Evolutionary conservation across 1,140 invertebrate species (phyloP).

Genomic region (Dendrolimus punctatus): DNA sequence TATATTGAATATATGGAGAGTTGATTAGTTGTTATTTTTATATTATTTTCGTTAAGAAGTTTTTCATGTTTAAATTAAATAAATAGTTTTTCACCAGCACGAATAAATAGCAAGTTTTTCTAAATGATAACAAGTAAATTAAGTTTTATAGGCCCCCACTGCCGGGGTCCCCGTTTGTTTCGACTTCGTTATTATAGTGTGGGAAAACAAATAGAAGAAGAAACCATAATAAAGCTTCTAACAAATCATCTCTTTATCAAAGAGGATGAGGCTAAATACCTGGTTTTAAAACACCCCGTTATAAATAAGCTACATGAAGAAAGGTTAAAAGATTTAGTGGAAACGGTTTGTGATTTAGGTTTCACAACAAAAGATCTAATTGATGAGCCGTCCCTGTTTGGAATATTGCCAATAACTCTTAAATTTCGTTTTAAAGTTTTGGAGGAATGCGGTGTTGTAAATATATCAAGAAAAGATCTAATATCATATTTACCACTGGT

Average conservation of each 20-base stretch:
- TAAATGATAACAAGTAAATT: too few relatives aligned
- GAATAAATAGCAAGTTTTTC: too few relatives aligned
- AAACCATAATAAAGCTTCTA: slow-evolving; percentile 25
- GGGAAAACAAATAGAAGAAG: slow-evolving; percentile 3
- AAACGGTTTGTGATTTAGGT: slow-evolving; percentile 36
- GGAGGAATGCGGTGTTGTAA: slow-evolving; percentile 50
- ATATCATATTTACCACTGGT: slow-evolving; percentile 44
- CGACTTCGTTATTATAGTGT: slow-evolving; percentile 1
- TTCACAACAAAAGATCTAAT: slow-evolving; percentile 34
- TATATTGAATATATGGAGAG: too few relatives aligned
- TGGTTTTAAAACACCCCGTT: slow-evolving; percentile 45
- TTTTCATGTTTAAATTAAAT: too few relatives aligned
- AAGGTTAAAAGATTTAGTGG: slow-evolving; percentile 28
- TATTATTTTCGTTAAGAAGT: too few relatives aligned
- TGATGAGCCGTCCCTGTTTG: slow-evolving; percentile 42
- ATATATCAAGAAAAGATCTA: slow-evolving; percentile 30
- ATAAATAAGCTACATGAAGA: slow-evolving; percentile 35
- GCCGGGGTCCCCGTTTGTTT: neutral
- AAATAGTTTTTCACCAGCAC: too few relatives aligned
- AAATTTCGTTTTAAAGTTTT: slow-evolving; percentile 49
- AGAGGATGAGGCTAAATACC: slow-evolving; percentile 36
- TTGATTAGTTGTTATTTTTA: too few relatives aligned
- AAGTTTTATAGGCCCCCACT: neutral
- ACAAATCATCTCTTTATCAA: slow-evolving; percentile 40
- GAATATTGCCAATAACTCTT: slow-evolving; percentile 47